These are phyloP conservation scores for Parthenolecanium corni DNA, from an alignment of 2,888 invertebrate genomes.

Conservation along the genomic window DNA sequence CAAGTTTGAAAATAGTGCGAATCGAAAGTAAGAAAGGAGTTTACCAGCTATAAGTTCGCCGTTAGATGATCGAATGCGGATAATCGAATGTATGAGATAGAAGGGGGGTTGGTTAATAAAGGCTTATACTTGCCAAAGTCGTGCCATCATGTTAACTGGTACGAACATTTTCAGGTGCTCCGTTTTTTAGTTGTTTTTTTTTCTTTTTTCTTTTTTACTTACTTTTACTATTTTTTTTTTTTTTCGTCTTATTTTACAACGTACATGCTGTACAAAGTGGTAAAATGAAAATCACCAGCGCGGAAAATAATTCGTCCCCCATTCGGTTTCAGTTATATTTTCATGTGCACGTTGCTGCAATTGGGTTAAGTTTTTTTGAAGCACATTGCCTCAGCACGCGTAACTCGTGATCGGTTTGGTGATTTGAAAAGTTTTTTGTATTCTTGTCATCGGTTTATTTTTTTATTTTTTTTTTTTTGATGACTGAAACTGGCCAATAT, in stretches of 20 bases:
- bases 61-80: slow-evolving; percentile 8
- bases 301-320: slow-evolving; percentile 22
- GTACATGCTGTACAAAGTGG: not conserved
- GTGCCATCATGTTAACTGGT: slow-evolving; percentile 25
- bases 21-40: not conserved
- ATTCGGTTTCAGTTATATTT: slow-evolving; percentile 15
- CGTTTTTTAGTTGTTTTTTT: slow-evolving; percentile 10
- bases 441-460: too few relatives aligned
- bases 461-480: too few relatives aligned
- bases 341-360: slow-evolving; percentile 2
- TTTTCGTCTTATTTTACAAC: not conserved
- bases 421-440: too few relatives aligned
- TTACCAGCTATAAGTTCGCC: not conserved
- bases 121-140: slow-evolving; percentile 22
- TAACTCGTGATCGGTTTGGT: slow-evolving; percentile 2
- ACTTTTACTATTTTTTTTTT: too few relatives aligned
- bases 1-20: not conserved
- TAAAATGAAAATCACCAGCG: slow-evolving; percentile 12
- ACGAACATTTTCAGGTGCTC: slow-evolving; percentile 24
- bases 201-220: not conserved
- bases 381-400: slow-evolving; percentile 13
- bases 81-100: not conserved
- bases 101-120: slow-evolving; percentile 13
- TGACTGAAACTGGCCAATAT: too few relatives aligned
- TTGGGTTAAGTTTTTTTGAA: slow-evolving; percentile 7